Conservation (phyloP, 2,888 invertebrate species). For the Drosophila neonasuta region DNA sequence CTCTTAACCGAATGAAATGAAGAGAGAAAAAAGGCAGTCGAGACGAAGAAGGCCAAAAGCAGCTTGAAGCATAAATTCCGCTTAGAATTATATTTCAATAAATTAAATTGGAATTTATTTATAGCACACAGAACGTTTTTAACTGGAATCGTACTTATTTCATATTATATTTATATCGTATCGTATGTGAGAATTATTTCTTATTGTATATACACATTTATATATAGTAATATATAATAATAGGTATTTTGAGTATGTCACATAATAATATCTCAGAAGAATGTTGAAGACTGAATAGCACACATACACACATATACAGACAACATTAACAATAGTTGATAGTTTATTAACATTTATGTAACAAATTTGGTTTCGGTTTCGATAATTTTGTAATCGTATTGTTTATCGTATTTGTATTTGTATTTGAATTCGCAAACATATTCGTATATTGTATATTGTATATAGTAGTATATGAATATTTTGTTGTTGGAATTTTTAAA, state of each 20-base stretch:
- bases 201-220: slow-evolving; percentile 32
- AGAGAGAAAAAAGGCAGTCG: neutral
- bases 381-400: slow-evolving; percentile 33
- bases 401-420: slow-evolving; percentile 1
- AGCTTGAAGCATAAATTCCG: slow-evolving; percentile 1
- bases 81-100: slow-evolving; percentile 37
- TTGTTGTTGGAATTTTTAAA: slow-evolving; percentile 47
- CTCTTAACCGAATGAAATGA: neutral
- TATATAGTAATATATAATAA: slow-evolving; percentile 5
- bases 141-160: slow-evolving; percentile 50
- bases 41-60: slow-evolving; percentile 2
- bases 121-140: slow-evolving; percentile 63
- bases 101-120: slow-evolving; percentile 64
- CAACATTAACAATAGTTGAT: slow-evolving; percentile 56
- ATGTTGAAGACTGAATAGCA: slow-evolving; percentile 26
- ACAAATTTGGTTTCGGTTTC: slow-evolving; percentile 51
- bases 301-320: slow-evolving; percentile 23
- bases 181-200: slow-evolving; percentile 30
- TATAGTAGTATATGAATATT: slow-evolving; percentile 25
- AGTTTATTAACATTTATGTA: slow-evolving; percentile 13
- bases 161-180: slow-evolving; percentile 11
- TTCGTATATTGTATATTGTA: slow-evolving; percentile 10
- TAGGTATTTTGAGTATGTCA: slow-evolving; percentile 27
- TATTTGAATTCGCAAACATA: neutral
- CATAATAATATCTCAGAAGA: slow-evolving; percentile 48